Percentiles rank a stretch among this genome's conserved stretches.
Conservation (phyloP, 2,888 invertebrate species). For the Unio pictorum region DNA sequence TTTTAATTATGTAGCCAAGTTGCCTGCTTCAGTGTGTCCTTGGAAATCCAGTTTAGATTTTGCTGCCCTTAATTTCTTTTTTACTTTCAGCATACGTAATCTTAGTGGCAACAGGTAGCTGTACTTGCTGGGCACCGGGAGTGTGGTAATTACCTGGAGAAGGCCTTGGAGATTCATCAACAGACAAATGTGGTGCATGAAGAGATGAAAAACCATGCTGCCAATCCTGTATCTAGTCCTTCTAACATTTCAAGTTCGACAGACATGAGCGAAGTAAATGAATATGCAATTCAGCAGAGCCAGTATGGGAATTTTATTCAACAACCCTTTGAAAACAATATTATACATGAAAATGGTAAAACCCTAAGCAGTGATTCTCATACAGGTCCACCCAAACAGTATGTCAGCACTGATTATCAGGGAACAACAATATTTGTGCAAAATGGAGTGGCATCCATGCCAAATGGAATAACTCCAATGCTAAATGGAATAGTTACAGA, state of each 20-base stretch:
- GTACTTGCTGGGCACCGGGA: slow-evolving; percentile 44
- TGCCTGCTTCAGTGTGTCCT: too few relatives aligned
- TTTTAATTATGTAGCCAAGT: too few relatives aligned
- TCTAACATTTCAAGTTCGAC: slow-evolving; percentile 4
- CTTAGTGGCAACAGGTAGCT: slow-evolving; percentile 57
- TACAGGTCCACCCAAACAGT: too few relatives aligned
- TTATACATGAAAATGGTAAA: too few relatives aligned
- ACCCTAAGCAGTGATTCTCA: too few relatives aligned
- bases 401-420: too few relatives aligned
- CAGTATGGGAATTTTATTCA: too few relatives aligned
- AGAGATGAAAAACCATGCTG: slow-evolving; percentile 14
- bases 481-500: slow-evolving; percentile 5
- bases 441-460: too few relatives aligned
- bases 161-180: slow-evolving; percentile 39
- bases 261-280: slow-evolving; percentile 20
- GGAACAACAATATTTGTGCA: too few relatives aligned
- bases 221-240: slow-evolving; percentile 8
- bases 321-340: too few relatives aligned
- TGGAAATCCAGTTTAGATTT: neutral
- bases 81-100: slow-evolving; percentile 55
- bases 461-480: neutral
- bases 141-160: slow-evolving; percentile 55
- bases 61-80: neutral
- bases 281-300: slow-evolving; percentile 8
- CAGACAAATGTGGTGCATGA: slow-evolving; percentile 18